Conservation (phyloP, 2,113 vertebrate species). For the Silurus meridionalis region DNA sequence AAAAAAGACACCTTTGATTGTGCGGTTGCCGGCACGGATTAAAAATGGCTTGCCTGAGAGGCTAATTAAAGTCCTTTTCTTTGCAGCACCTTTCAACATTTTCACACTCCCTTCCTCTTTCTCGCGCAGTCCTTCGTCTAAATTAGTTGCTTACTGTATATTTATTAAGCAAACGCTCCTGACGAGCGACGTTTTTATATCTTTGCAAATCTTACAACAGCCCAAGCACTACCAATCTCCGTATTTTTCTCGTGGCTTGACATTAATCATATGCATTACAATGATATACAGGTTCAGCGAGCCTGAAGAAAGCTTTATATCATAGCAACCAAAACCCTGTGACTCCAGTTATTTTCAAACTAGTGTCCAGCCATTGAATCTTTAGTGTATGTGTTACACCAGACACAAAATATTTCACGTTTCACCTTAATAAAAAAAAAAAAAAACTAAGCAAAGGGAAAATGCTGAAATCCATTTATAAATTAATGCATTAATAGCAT, state of each 20-base stretch:
- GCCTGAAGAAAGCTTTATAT: background rate
- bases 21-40: constrained; percentile 69
- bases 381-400: background rate
- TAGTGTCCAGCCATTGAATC: background rate
- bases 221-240: constrained; percentile 14
- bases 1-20: constrained; percentile 40
- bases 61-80: constrained; percentile 71
- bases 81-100: constrained; percentile 66
- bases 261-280: constrained; percentile 31
- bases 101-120: constrained; percentile 54
- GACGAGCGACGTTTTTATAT: constrained; percentile 4
- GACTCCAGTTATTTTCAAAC: background rate
- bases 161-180: background rate
- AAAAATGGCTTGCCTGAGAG: constrained; percentile 68
- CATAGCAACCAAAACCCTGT: background rate
- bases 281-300: background rate
- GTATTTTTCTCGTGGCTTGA: constrained; percentile 4
- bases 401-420: background rate
- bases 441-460: background rate
- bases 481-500: background rate
- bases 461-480: background rate
- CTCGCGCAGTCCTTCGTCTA: constrained; percentile 40
- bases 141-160: constrained; percentile 25
- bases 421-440: background rate
- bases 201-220: constrained; percentile 19